A percentile compares a stretch with the other conserved stretches of the same genome.
Evolutionary conservation across 1,140 invertebrate species (phyloP).

Genomic region (Drosophila nannoptera): DNA sequence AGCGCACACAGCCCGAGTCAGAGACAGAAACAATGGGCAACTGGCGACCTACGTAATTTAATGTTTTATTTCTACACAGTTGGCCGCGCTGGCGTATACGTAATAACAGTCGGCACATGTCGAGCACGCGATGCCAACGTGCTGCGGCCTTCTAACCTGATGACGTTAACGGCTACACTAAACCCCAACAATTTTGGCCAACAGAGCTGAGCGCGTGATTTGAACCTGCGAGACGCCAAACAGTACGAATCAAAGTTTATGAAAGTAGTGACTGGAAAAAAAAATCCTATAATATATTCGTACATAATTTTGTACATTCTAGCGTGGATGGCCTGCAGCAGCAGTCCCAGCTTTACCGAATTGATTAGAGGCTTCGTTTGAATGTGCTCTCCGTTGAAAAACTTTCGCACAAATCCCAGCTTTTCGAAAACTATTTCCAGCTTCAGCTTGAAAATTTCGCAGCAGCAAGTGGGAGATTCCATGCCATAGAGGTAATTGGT

Average conservation of each 20-base stretch:
- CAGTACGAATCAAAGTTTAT: neutral
- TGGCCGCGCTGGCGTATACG: conserved; percentile 61
- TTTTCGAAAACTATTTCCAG: too few species aligned
- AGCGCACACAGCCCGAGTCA: conserved; percentile 18
- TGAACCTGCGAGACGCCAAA: neutral
- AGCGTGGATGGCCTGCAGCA: too few species aligned
- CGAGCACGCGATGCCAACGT: conserved; percentile 67
- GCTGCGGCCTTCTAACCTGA: conserved; percentile 52
- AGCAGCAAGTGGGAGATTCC: too few species aligned
- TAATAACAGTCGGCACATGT: conserved; percentile 59
- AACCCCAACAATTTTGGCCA: conserved; percentile 4
- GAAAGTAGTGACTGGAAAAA: neutral
- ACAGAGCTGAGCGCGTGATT: conserved; percentile 49
- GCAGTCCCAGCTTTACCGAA: too few species aligned
- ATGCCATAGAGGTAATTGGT: too few species aligned
- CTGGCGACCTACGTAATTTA: conserved; percentile 65
- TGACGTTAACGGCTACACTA: conserved; percentile 42
- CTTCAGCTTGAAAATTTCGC: too few species aligned
- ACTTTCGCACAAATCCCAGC: too few species aligned
- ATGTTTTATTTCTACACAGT: conserved; percentile 73
- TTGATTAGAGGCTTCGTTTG: too few species aligned
- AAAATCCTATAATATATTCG: too few species aligned
- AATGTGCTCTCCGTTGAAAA: too few species aligned
- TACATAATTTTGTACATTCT: too few species aligned
- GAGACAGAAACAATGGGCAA: conserved; percentile 38